Conservation (phyloP, 2,888 invertebrate species). For the Drosophila percnosoma region DNA sequence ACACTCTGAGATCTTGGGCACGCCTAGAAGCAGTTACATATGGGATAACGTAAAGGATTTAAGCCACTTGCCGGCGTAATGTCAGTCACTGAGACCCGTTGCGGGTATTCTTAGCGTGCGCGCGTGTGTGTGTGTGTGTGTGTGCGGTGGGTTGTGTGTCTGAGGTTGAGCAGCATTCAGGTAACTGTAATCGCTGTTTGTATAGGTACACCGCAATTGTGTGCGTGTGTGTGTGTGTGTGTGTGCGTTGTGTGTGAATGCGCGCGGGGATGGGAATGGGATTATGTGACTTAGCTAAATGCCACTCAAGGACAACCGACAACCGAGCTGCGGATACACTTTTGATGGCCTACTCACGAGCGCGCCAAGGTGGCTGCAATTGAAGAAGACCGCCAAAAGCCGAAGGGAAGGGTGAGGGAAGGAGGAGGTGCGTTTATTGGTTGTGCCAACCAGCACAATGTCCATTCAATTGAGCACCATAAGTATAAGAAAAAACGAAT, state of each 20-base stretch:
- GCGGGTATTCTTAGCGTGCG: conserved; percentile 10
- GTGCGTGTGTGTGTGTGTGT: background rate
- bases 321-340: conserved; percentile 33
- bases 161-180: conserved; percentile 57
- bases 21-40: conserved; percentile 64
- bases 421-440: conserved; percentile 9
- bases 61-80: conserved; percentile 74
- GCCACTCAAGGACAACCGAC: conserved; percentile 50
- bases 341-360: conserved; percentile 52
- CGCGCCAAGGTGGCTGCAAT: conserved; percentile 22
- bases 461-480: conserved; percentile 55
- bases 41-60: conserved; percentile 75
- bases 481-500: conserved; percentile 11
- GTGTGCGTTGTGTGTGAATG: conserved; percentile 8
- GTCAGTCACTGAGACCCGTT: conserved; percentile 50
- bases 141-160: conserved; percentile 9
- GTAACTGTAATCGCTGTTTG: conserved; percentile 51
- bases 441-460: conserved; percentile 30
- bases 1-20: conserved; percentile 35
- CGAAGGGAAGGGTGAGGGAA: background rate
- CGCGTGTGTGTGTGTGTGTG: conserved; percentile 7
- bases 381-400: background rate
- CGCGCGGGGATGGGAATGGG: conserved; percentile 28
- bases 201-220: conserved; percentile 23
- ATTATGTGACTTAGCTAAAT: conserved; percentile 62